A percentile compares a stretch with the other conserved stretches of the same genome.
These are phyloP conservation scores for Sciurus niger DNA, from an alignment of 2,113 vertebrate species.

Conservation along the genomic window DNA sequence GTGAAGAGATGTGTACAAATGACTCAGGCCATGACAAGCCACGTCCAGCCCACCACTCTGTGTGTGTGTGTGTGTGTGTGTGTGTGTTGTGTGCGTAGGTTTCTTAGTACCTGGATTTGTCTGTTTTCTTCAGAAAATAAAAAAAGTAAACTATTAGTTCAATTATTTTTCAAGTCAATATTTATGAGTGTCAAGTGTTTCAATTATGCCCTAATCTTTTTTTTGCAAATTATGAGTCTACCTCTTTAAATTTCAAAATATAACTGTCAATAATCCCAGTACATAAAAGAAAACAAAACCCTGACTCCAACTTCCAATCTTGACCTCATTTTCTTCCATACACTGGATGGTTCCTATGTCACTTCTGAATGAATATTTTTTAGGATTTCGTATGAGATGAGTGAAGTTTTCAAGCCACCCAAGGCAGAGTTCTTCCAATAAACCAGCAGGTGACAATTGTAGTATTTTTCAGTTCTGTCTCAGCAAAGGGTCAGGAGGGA, in stretches of 20 bases:
- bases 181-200: conserved; percentile 4
- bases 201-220: conserved; percentile 37
- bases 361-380: neutral
- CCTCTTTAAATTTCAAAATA: conserved; percentile 48
- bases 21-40: neutral
- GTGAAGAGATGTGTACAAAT: neutral
- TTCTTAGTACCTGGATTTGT: neutral
- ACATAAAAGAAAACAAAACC: conserved; percentile 26
- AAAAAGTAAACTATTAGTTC: neutral
- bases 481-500: neutral
- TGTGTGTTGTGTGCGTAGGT: neutral
- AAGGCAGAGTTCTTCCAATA: neutral
- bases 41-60: neutral
- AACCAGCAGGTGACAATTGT: neutral
- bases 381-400: neutral
- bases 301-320: neutral
- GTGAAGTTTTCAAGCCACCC: conserved; percentile 8
- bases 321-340: neutral
- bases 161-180: neutral
- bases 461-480: neutral
- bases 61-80: neutral
- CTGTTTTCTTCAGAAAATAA: neutral
- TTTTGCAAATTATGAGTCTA: conserved; percentile 9
- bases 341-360: neutral
- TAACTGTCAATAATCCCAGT: neutral